phyloP scores from a whole-genome alignment of 2,113 vertebrate genomes.

The Hiodon tergisus region DNA sequence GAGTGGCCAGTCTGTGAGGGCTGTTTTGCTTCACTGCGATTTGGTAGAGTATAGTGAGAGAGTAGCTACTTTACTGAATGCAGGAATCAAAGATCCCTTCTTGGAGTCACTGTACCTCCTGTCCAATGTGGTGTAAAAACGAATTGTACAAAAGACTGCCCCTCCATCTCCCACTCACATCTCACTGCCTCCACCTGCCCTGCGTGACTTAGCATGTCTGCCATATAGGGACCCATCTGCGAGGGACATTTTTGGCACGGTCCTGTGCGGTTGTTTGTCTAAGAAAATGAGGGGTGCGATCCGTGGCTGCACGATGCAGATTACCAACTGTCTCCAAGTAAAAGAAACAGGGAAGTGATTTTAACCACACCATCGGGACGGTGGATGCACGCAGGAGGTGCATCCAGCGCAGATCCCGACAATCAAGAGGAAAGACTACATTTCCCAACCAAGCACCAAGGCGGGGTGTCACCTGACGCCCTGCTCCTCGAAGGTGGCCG shows the following conservation, averaged over 20 bases:
- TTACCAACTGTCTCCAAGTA: slow-evolving; percentile 16
- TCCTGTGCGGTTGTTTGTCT: slow-evolving; percentile 10
- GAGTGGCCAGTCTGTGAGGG: too few relatives aligned
- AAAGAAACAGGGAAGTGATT: slow-evolving; percentile 1
- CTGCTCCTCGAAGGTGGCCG: background rate
- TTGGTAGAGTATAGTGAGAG: too few relatives aligned
- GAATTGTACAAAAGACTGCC: slow-evolving; percentile 14
- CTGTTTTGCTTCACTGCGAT: too few relatives aligned
- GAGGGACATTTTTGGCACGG: background rate
- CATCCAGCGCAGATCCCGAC: background rate
- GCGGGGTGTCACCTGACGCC: background rate
- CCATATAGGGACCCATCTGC: background rate
- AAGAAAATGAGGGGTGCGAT: slow-evolving; percentile 10
- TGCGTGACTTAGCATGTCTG: background rate
- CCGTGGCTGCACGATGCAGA: background rate
- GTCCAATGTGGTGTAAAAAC: slow-evolving; percentile 9
- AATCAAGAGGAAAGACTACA: background rate
- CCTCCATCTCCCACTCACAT: background rate
- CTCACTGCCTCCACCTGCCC: too few relatives aligned
- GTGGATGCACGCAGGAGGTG: background rate
- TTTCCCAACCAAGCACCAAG: background rate
- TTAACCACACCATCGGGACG: background rate
- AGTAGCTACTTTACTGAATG: too few relatives aligned
- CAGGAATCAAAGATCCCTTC: background rate
- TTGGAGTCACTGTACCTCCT: background rate